A percentile compares a stretch with the other conserved stretches of the same genome.
Conservation (phyloP, 2,888 invertebrate genomes). For the Cataglyphis cursor region DNA sequence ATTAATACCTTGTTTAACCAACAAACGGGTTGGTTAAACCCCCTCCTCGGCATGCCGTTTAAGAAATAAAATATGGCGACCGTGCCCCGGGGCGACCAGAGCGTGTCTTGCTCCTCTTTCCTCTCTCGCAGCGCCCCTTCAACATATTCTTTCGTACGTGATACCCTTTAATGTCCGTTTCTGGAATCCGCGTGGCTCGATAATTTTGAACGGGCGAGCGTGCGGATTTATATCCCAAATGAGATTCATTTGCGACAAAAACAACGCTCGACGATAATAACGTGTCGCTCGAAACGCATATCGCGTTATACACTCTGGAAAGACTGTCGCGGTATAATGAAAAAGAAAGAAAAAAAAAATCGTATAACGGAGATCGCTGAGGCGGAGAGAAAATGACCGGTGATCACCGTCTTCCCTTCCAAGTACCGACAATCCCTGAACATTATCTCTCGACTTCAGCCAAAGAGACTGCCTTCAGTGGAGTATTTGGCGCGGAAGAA, state of each 20-base stretch:
- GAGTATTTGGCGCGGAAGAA: slow-evolving; percentile 43
- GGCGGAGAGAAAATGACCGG: slow-evolving; percentile 60
- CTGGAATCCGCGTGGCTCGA: slow-evolving; percentile 8
- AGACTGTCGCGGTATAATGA: slow-evolving; percentile 59
- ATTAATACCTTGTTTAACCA: slow-evolving; percentile 84
- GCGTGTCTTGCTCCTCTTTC: slow-evolving; percentile 59
- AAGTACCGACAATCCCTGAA: slow-evolving; percentile 48
- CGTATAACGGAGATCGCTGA: slow-evolving; percentile 71
- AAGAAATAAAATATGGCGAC: slow-evolving; percentile 83
- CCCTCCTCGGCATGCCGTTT: slow-evolving; percentile 80
- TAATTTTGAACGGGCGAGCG: neutral
- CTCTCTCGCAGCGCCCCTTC: slow-evolving; percentile 50
- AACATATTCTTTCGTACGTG: slow-evolving; percentile 46
- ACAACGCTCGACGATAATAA: slow-evolving; percentile 14
- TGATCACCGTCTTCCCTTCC: slow-evolving; percentile 70
- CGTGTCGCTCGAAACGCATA: slow-evolving; percentile 16
- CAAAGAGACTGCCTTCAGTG: slow-evolving; percentile 24
- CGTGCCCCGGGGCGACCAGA: slow-evolving; percentile 69
- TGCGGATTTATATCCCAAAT: slow-evolving; percentile 11
- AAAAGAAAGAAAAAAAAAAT: slow-evolving; percentile 28
- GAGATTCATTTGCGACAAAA: slow-evolving; percentile 18
- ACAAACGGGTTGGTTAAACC: slow-evolving; percentile 75
- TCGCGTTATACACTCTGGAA: slow-evolving; percentile 24
- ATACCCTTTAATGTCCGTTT: slow-evolving; percentile 26
- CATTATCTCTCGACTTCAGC: slow-evolving; percentile 53